Base-by-base conservation (phyloP, 2,888 invertebrate genomes). In the Amphipoea lucens region DNA sequence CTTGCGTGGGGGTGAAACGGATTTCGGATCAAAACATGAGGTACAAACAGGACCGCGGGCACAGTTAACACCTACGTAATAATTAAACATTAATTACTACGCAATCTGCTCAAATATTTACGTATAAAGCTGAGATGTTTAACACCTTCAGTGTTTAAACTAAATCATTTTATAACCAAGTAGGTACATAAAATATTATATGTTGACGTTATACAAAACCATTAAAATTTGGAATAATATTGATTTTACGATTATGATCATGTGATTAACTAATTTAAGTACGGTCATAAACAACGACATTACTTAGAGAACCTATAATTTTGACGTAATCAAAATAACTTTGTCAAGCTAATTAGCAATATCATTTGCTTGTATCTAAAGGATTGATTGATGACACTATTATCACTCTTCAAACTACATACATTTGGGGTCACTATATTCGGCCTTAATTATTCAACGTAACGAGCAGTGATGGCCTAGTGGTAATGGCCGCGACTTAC, bases 341-440 rank as follows among this genome's bases (percentile, higher is more conserved):
- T 71, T 63, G 74, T 82, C 57, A 68, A 63, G 54, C 40, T 57
- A 63, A n/a, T 76, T 45, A 62, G 23, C 0, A 67, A 20, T 48
- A n/a, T 6, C 2, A 74, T 29, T 36, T 29, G 3, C 54, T 7
- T 57, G 11, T 57, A 57, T 0, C 7, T 57, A 23, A 11, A 11
- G 9, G 11, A 69, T 60, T 82, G 57, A 82, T 76, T 82, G 45
- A 82, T 67, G 76, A 48, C 11, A 6, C 14, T 51, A 67, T 45
- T 69, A 77, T 36, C 23, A 45, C 42, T 20, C 20, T n/a, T 23
- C 17, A 9, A n/a, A n/a, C 11, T 51, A 67, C 36, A 72, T 62
- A 74, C 1, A 1, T 51, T 48, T 42, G 48, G 1, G 48, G 20
- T 40, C 45, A 71, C 7, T n/a, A 11, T 66, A 57, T 36, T 48